A percentile compares a stretch with the other conserved stretches of the same genome.
These are phyloP conservation scores for Blastomussa wellsi DNA, from an alignment of 92 coral and sea anemone genomes.

Conservation along the genomic window DNA sequence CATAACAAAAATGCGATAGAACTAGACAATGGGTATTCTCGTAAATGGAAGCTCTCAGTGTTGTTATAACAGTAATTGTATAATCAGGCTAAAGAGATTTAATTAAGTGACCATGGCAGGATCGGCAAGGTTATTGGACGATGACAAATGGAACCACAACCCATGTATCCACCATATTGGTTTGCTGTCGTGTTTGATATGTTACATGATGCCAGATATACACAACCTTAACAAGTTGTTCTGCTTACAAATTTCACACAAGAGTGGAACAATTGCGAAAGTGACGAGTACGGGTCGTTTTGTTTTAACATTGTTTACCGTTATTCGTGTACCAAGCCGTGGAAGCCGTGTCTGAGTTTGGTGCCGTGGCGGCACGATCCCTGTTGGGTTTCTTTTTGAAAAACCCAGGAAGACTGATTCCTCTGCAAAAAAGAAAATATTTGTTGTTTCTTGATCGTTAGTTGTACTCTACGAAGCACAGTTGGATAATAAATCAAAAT, in stretches of 20 bases:
- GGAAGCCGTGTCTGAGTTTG: constrained; percentile 19
- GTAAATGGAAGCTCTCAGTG: background rate
- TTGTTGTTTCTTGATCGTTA: background rate
- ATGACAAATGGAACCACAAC: too few relatives aligned
- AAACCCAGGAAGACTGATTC: constrained; percentile 80
- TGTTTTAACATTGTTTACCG: constrained; percentile 22
- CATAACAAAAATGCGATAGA: background rate
- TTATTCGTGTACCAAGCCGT: constrained; percentile 45
- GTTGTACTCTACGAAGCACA: background rate
- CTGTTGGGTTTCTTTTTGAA: constrained; percentile 74
- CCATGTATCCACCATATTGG: too few relatives aligned
- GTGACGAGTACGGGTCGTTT: background rate
- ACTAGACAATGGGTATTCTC: background rate
- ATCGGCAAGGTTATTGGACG: too few relatives aligned
- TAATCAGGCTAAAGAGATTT: too few relatives aligned
- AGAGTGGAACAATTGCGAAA: background rate
- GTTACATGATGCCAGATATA: too few relatives aligned
- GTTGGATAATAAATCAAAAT: too few relatives aligned
- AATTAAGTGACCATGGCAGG: too few relatives aligned
- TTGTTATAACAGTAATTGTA: too few relatives aligned
- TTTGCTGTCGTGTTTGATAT: too few relatives aligned
- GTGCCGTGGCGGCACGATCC: constrained; percentile 49
- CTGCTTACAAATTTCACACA: background rate
- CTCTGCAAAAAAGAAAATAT: constrained; percentile 33
- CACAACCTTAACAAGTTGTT: background rate